A percentile compares a stretch with the other conserved stretches of the same genome.
These are phyloP conservation scores for Aeoliscus strigatus DNA, from an alignment of 2,797 vertebrate genomes.

Conservation along the genomic window DNA sequence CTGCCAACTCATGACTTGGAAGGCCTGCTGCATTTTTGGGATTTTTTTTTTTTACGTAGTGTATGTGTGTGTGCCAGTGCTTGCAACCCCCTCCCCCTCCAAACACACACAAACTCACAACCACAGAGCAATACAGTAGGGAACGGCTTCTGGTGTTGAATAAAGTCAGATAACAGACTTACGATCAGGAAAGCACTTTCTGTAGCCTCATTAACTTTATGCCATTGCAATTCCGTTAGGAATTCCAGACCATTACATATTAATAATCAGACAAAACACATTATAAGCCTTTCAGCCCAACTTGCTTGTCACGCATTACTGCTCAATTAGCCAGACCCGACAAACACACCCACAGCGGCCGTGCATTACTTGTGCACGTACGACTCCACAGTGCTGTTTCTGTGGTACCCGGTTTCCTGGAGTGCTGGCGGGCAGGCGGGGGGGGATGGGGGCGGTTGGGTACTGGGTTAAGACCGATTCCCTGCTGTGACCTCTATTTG, in stretches of 20 bases:
- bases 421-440: constrained; percentile 19
- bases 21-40: constrained; percentile 36
- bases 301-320: constrained; percentile 15
- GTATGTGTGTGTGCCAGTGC: constrained; percentile 32
- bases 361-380: no score
- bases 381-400: constrained; percentile 18
- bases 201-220: constrained; percentile 22
- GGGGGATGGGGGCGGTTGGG: constrained; percentile 7
- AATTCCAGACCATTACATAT: constrained; percentile 25
- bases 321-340: constrained; percentile 41
- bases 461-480: constrained; percentile 42
- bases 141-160: constrained; percentile 36
- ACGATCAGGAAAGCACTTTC: constrained; percentile 14
- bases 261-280: constrained; percentile 47
- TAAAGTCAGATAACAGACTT: constrained; percentile 13
- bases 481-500: constrained; percentile 59
- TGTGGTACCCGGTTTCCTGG: constrained; percentile 45
- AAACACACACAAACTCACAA: constrained; percentile 29
- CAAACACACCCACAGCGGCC: constrained; percentile 33
- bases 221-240: constrained; percentile 12
- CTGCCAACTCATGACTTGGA: constrained; percentile 47
- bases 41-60: constrained; percentile 1
- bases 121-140: constrained; percentile 23
- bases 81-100: no score
- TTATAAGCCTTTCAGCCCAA: constrained; percentile 31